Conservation (phyloP, 2,113 vertebrate genomes). For the Gymnarchus niloticus region DNA sequence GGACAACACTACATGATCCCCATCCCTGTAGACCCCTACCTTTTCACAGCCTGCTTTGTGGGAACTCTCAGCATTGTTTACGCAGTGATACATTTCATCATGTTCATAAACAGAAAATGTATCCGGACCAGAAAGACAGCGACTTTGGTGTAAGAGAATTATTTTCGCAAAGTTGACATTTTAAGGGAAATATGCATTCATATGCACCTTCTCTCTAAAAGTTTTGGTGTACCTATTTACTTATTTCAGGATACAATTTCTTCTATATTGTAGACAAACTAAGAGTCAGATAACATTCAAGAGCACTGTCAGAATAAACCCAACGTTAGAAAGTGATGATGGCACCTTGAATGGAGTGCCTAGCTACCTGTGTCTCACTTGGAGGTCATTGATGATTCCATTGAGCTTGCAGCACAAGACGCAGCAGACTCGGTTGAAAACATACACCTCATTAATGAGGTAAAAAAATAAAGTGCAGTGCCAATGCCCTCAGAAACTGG, state of each 20-base stretch:
- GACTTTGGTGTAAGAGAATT: constrained; percentile 57
- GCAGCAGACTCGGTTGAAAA: constrained; percentile 35
- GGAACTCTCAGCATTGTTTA: constrained; percentile 52
- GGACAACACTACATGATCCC: constrained; percentile 54
- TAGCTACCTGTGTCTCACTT: constrained; percentile 20
- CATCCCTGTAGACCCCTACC: constrained; percentile 51
- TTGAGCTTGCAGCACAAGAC: constrained; percentile 36
- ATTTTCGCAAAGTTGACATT: constrained; percentile 39
- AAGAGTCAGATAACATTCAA: constrained; percentile 45
- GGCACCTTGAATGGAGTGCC: constrained; percentile 19
- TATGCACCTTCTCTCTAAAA: neutral
- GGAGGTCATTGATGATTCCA: constrained; percentile 44
- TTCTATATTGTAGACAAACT: constrained; percentile 53
- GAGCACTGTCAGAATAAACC: constrained; percentile 46
- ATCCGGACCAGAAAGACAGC: constrained; percentile 51
- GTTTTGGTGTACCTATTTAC: neutral
- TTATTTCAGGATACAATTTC: constrained; percentile 40
- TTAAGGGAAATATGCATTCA: neutral
- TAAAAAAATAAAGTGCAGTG: constrained; percentile 41
- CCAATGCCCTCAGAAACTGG: neutral
- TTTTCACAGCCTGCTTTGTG: constrained; percentile 46
- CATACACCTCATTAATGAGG: constrained; percentile 33
- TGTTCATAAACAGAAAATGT: constrained; percentile 57
- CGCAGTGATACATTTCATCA: constrained; percentile 52
- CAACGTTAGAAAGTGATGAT: constrained; percentile 47